Conservation (phyloP, 2,113 vertebrate species). For the Chloropsis cyanopogon region DNA sequence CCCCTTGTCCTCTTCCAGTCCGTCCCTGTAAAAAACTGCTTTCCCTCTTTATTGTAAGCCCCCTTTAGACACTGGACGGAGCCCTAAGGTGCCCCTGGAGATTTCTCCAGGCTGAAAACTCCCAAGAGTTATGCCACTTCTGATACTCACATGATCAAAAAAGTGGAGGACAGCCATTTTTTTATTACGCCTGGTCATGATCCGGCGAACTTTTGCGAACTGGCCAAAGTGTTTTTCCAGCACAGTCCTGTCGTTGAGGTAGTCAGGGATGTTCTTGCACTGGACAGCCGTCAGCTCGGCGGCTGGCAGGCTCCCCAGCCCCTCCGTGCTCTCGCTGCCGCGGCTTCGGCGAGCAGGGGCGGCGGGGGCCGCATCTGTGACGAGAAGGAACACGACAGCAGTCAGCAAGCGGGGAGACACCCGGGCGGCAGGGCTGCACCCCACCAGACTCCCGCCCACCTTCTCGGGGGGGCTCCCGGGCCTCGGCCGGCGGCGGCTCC, state of each 20-base stretch:
- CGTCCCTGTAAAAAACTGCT: background rate
- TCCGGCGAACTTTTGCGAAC: slow-evolving; percentile 79
- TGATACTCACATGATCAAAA: slow-evolving; percentile 83
- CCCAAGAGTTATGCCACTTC: background rate
- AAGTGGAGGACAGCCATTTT: slow-evolving; percentile 84
- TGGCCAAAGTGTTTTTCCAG: slow-evolving; percentile 83
- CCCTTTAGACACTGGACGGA: background rate
- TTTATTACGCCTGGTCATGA: slow-evolving; percentile 78
- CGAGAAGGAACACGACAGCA: background rate
- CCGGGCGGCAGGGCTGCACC: no score
- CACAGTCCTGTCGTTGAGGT: slow-evolving; percentile 76
- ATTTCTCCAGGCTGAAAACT: background rate
- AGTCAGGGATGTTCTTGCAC: slow-evolving; percentile 82
- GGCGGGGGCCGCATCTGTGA: background rate
- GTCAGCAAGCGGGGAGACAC: background rate
- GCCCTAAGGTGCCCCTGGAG: background rate
- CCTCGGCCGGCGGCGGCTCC: background rate
- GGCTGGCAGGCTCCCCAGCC: slow-evolving; percentile 56
- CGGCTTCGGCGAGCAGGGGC: slow-evolving; percentile 33
- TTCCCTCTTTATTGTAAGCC: background rate
- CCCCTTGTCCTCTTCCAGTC: background rate
- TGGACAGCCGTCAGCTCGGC: slow-evolving; percentile 75
- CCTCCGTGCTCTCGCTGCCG: slow-evolving; percentile 76
- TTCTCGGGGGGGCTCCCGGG: background rate
- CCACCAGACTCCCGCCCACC: background rate